Conservation (phyloP, 2,888 invertebrate species). For the Cerastoderma edule region DNA sequence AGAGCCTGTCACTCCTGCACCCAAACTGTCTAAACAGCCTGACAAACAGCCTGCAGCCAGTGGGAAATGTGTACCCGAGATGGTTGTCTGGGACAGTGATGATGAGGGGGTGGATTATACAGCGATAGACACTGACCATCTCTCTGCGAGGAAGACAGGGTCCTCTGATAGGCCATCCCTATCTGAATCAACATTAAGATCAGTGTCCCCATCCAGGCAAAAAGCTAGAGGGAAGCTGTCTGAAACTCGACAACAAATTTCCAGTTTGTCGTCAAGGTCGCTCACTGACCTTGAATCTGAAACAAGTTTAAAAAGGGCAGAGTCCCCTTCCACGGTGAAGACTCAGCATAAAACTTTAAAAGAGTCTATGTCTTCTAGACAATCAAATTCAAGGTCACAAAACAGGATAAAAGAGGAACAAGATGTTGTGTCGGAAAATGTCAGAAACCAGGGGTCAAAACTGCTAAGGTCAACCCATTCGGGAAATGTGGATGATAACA, state of each 20-base stretch:
- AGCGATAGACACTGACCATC: no score
- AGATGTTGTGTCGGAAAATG: conserved; percentile 11
- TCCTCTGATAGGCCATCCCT: no score
- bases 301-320: no score
- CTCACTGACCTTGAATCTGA: no score
- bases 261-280: no score
- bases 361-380: conserved; percentile 11
- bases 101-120: conserved; percentile 50
- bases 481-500: neutral
- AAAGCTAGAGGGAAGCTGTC: no score
- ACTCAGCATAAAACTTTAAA: neutral
- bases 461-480: conserved; percentile 3
- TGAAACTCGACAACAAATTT: no score
- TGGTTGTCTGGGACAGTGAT: conserved; percentile 51
- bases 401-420: conserved; percentile 16
- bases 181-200: no score
- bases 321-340: no score
- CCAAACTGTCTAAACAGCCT: conserved; percentile 2
- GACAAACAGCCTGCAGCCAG: conserved; percentile 11
- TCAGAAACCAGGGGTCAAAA: neutral
- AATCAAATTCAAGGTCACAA: conserved; percentile 20
- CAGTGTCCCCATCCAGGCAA: no score
- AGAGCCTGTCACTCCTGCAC: conserved; percentile 46
- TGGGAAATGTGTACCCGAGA: conserved; percentile 24
- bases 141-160: no score